Percentiles rank a stretch among this genome's conserved stretches.
phyloP scores from a whole-genome alignment of 2,888 invertebrate species.

The Keiferia lycopersicella region DNA sequence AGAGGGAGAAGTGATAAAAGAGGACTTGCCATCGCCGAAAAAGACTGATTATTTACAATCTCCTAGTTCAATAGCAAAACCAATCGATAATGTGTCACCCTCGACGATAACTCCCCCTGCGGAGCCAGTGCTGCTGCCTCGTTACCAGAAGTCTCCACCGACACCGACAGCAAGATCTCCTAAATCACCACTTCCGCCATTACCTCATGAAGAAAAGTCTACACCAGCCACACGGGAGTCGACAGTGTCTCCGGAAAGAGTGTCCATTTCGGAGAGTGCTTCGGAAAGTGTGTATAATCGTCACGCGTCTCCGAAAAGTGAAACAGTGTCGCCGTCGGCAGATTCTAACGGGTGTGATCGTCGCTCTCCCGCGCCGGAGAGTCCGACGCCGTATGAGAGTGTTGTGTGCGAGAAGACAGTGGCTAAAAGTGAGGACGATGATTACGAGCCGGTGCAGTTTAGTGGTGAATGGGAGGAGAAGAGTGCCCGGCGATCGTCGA shows the following conservation, averaged over 20 bases:
- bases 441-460: constrained; percentile 64
- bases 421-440: constrained; percentile 49
- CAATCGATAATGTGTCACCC: constrained; percentile 54
- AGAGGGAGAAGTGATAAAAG: constrained; percentile 40
- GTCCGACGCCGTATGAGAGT: constrained; percentile 54
- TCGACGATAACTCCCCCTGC: constrained; percentile 43
- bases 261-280: constrained; percentile 38
- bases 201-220: constrained; percentile 45
- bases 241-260: constrained; percentile 49
- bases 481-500: constrained; percentile 65
- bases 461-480: constrained; percentile 66
- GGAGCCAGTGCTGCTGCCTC: constrained; percentile 48
- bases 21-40: constrained; percentile 39
- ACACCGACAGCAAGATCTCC: constrained; percentile 59
- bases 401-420: constrained; percentile 47
- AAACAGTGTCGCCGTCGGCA: constrained; percentile 38
- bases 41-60: constrained; percentile 46
- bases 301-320: constrained; percentile 38
- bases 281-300: constrained; percentile 40
- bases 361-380: constrained; percentile 45
- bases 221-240: constrained; percentile 36
- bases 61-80: constrained; percentile 43
- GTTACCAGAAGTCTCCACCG: constrained; percentile 60
- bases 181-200: constrained; percentile 52
- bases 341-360: constrained; percentile 38